phyloP scores from a whole-genome alignment of 2,888 invertebrate species.

The Chromoteleia sp. region DNA sequence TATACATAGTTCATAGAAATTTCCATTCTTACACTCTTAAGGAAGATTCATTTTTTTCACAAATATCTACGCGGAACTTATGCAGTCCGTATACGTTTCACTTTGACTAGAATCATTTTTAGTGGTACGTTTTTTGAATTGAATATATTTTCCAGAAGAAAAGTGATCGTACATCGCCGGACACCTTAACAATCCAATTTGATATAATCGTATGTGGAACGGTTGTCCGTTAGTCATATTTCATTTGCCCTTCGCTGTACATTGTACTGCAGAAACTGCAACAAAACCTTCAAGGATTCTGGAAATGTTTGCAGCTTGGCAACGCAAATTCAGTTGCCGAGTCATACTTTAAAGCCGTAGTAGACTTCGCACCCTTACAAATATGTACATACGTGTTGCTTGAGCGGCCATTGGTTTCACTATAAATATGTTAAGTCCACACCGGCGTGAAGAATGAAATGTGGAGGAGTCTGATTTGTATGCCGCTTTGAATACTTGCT shows the following conservation, averaged over 20 bases:
- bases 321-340: constrained; percentile 7
- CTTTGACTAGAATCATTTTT: too few species aligned
- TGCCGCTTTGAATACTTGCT: constrained; percentile 28
- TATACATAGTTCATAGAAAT: too few species aligned
- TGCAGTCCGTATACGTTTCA: too few species aligned
- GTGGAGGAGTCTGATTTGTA: constrained; percentile 42
- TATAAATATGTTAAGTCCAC: constrained; percentile 55
- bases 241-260: neutral
- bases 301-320: constrained; percentile 8
- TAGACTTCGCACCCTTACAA: constrained; percentile 29
- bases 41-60: too few species aligned
- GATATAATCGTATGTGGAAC: too few species aligned
- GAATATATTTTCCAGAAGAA: too few species aligned
- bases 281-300: constrained; percentile 8
- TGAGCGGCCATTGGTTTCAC: constrained; percentile 35
- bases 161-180: too few species aligned
- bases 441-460: constrained; percentile 44
- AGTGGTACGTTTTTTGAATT: too few species aligned
- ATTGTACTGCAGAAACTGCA: neutral
- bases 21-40: too few species aligned
- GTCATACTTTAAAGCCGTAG: constrained; percentile 27
- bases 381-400: constrained; percentile 27
- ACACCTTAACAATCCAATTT: too few species aligned
- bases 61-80: too few species aligned
- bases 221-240: neutral